These are phyloP conservation scores for Mythimna lalbum DNA, from an alignment of 2,888 invertebrate species.

Conservation along the genomic window DNA sequence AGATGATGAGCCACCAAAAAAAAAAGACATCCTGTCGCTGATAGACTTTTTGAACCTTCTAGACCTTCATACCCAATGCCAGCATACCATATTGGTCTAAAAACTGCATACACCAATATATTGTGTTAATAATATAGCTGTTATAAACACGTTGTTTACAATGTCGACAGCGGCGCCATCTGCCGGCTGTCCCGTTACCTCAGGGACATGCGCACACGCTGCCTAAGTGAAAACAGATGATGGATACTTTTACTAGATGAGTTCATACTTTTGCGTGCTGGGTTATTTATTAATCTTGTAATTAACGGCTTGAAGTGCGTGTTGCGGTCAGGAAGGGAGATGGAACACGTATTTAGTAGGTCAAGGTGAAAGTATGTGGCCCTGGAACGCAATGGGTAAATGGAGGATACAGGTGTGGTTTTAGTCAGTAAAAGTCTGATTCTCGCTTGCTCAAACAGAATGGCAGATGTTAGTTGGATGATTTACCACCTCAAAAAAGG, in stretches of 20 bases:
- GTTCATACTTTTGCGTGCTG: conserved; percentile 32
- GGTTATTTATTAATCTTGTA: conserved; percentile 29
- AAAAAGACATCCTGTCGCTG: too few relatives aligned
- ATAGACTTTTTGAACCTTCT: conserved; percentile 25
- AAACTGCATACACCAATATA: conserved; percentile 44
- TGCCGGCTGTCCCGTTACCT: conserved; percentile 70
- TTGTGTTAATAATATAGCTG: conserved; percentile 56
- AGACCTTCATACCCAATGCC: background rate
- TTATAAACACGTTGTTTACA: conserved; percentile 59
- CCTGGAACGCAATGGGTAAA: too few relatives aligned
- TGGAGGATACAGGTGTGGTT: too few relatives aligned
- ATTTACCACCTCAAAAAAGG: too few relatives aligned
- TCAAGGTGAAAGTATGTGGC: conserved; percentile 12
- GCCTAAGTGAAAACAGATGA: conserved; percentile 55
- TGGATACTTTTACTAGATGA: conserved; percentile 52
- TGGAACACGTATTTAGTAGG: background rate
- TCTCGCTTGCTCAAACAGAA: too few relatives aligned
- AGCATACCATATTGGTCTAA: conserved; percentile 38
- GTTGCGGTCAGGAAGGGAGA: background rate
- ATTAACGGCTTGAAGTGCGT: conserved; percentile 15
- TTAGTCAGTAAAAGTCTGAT: too few relatives aligned
- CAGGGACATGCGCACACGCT: conserved; percentile 63
- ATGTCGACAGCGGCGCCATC: conserved; percentile 55
- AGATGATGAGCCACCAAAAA: too few relatives aligned
- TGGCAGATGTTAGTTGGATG: too few relatives aligned